phyloP scores from a whole-genome alignment of 2,113 vertebrate species.

The Lycocorax pyrrhopterus region DNA sequence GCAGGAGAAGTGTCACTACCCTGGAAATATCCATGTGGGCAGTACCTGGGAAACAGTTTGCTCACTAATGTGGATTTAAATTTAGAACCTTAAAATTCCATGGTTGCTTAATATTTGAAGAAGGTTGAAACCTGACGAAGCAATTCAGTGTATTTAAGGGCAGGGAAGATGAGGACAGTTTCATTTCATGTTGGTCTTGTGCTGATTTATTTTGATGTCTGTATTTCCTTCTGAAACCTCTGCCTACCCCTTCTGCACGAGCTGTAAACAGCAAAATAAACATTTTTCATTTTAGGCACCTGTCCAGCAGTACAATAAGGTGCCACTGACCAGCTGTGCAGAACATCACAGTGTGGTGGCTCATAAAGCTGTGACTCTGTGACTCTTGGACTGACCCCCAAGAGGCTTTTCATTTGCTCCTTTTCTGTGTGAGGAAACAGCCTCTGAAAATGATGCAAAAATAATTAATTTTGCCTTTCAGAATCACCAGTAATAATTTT shows the following conservation, averaged over 20 bases:
- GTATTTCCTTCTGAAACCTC: neutral
- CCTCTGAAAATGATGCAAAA: neutral
- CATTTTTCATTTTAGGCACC: neutral
- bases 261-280: neutral
- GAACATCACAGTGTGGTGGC: neutral
- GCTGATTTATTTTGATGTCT: neutral
- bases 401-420: neutral
- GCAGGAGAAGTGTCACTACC: neutral
- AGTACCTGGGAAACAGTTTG: neutral
- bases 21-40: neutral
- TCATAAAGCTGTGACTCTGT: neutral
- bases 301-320: neutral
- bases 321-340: neutral
- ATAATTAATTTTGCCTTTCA: neutral
- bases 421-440: neutral
- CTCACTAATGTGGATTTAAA: neutral
- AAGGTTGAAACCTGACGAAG: neutral
- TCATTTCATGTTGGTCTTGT: neutral
- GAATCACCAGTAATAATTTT: neutral
- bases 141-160: neutral
- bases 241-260: neutral
- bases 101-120: neutral
- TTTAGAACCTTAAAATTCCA: neutral
- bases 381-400: neutral
- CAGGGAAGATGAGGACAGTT: neutral